phyloP scores from a whole-genome alignment of 2,888 invertebrate genomes.

The Halocaridina rubra region DNA sequence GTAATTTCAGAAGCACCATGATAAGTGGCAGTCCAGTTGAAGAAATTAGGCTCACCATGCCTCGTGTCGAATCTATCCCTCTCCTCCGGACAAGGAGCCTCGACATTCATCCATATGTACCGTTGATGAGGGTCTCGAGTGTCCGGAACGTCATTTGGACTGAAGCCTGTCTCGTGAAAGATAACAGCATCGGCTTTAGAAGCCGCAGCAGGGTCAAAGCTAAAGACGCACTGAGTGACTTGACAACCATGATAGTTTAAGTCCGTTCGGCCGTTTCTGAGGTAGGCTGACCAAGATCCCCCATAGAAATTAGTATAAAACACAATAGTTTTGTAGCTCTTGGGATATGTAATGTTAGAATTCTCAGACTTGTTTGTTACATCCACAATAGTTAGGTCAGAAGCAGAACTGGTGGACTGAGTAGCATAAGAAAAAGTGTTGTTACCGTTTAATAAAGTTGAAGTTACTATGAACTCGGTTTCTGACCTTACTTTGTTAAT shows the following conservation, averaged over 20 bases:
- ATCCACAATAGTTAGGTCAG: no score
- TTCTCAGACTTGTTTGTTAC: no score
- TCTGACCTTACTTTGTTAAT: no score
- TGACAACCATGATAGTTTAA: not conserved
- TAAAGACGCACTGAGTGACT: conserved; percentile 16
- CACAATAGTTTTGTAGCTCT: not conserved
- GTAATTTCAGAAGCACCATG: conserved; percentile 23
- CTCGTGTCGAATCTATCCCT: not conserved
- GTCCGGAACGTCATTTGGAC: not conserved
- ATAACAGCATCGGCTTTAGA: conserved; percentile 40
- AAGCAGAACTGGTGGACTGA: no score
- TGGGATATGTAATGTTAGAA: no score
- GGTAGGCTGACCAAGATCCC: not conserved
- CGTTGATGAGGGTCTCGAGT: conserved; percentile 21
- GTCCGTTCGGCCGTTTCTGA: not conserved
- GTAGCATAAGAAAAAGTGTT: no score
- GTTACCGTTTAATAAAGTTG: no score
- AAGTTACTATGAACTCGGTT: no score
- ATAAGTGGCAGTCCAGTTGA: conserved; percentile 54
- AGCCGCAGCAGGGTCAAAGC: not conserved
- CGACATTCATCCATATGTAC: conserved; percentile 45
- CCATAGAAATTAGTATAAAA: conserved; percentile 19
- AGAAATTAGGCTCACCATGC: not conserved
- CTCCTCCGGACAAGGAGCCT: conserved; percentile 6
- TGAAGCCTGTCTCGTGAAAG: conserved; percentile 22